Evolutionary conservation across 2,888 invertebrate species (phyloP).

Genomic region (Lypha dubia): DNA sequence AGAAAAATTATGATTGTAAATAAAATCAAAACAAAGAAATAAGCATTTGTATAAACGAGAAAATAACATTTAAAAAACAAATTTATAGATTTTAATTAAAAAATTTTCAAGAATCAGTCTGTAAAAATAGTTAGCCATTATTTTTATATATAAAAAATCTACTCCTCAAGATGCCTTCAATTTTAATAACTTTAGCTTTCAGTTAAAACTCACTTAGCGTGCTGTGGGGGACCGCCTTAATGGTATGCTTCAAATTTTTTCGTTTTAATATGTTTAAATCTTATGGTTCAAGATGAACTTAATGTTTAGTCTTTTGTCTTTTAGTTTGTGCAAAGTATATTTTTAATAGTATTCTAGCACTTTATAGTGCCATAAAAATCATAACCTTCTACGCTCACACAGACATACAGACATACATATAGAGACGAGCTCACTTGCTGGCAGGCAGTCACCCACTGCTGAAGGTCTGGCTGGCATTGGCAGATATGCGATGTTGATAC

Average conservation of each 20-base stretch:
- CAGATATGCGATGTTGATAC: not conserved
- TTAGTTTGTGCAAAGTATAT: slow-evolving; percentile 39
- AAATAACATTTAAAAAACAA: not conserved
- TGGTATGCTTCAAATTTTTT: slow-evolving; percentile 26
- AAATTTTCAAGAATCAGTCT: no score
- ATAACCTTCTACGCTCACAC: slow-evolving; percentile 56
- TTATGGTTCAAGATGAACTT: slow-evolving; percentile 40
- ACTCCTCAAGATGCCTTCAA: not conserved
- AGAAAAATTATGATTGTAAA: no score
- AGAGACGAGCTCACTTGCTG: no score
- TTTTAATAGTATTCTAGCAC: slow-evolving; percentile 46
- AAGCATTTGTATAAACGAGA: not conserved
- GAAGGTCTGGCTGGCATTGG: slow-evolving; percentile 14
- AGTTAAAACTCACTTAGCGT: slow-evolving; percentile 22
- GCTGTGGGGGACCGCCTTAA: slow-evolving; percentile 29
- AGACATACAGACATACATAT: no score
- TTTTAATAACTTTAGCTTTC: slow-evolving; percentile 9
- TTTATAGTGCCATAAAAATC: slow-evolving; percentile 59
- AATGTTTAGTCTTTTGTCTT: slow-evolving; percentile 12
- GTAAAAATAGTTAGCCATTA: no score
- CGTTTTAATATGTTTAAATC: slow-evolving; percentile 26
- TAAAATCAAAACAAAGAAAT: no score
- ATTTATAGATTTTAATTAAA: not conserved
- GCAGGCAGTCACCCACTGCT: slow-evolving; percentile 4
- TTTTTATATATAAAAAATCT: no score